These are phyloP conservation scores for Myathropa florea DNA, from an alignment of 2,888 invertebrate species.

Conservation along the genomic window DNA sequence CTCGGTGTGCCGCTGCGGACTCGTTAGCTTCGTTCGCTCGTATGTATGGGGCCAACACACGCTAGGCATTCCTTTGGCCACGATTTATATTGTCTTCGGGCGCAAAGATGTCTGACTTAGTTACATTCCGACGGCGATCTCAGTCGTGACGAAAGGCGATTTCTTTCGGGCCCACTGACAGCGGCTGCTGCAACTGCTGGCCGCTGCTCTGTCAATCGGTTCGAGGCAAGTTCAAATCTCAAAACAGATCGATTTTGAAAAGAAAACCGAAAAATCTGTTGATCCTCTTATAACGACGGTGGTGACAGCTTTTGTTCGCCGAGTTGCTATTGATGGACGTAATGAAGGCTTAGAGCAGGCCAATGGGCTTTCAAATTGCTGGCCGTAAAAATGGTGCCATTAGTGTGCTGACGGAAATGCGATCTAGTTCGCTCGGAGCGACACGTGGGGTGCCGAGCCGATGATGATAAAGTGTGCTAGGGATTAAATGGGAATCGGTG, in stretches of 20 bases:
- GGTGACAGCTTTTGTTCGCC: conserved; percentile 48
- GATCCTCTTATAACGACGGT: conserved; percentile 42
- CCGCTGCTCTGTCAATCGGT: conserved; percentile 1
- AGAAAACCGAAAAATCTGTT: background rate
- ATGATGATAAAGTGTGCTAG: conserved; percentile 2
- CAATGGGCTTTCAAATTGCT: background rate
- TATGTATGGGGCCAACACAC: conserved; percentile 24
- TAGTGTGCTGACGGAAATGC: conserved; percentile 17
- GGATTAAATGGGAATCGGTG: background rate
- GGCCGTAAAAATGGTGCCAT: conserved; percentile 1
- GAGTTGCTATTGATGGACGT: conserved; percentile 35
- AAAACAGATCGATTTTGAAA: conserved; percentile 21
- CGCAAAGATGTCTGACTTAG: conserved; percentile 32
- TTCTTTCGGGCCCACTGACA: background rate
- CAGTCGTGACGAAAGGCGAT: conserved; percentile 36
- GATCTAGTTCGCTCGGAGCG: conserved; percentile 11
- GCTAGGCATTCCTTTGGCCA: conserved; percentile 31
- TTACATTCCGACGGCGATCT: conserved; percentile 33
- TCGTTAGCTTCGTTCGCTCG: conserved; percentile 18
- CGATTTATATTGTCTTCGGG: conserved; percentile 44
- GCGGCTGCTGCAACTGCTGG: conserved; percentile 3
- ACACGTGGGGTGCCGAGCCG: background rate
- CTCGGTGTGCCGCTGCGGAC: conserved; percentile 13
- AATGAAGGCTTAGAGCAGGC: background rate
- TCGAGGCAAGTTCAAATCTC: conserved; percentile 16